phyloP scores from a whole-genome alignment of 2,797 vertebrate genomes.

The Dromococcyx pavoninus region DNA sequence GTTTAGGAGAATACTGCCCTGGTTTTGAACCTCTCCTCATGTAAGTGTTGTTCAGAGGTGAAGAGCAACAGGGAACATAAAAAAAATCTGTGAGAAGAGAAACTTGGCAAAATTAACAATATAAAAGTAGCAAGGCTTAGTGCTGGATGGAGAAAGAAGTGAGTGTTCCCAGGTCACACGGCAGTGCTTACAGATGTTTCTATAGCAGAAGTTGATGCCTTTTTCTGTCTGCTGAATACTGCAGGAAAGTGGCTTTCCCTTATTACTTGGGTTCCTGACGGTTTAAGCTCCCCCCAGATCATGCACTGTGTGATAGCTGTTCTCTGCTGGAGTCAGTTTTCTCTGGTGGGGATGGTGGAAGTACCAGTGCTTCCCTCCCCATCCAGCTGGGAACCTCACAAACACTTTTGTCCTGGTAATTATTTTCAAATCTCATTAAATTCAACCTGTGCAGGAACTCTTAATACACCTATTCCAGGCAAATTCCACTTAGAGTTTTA shows the following conservation, averaged over 20 bases:
- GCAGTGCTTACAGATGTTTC: neutral
- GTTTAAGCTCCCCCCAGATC: neutral
- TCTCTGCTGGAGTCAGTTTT: neutral
- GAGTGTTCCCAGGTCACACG: neutral
- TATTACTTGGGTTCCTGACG: neutral
- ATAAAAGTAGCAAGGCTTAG: neutral
- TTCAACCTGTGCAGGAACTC: neutral
- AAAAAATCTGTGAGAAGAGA: neutral
- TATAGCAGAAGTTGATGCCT: neutral
- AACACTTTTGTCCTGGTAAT: neutral
- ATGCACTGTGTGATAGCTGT: fast-evolving
- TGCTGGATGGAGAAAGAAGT: neutral
- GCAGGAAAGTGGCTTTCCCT: neutral
- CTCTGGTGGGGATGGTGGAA: neutral
- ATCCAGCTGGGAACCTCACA: neutral
- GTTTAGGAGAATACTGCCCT: neutral
- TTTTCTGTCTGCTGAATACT: neutral
- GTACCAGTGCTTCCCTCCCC: neutral
- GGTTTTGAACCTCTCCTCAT: neutral
- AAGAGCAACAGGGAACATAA: neutral
- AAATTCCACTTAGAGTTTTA: neutral
- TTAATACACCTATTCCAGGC: neutral
- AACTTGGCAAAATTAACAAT: neutral
- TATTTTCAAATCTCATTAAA: neutral
- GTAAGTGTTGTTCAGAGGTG: neutral